Evolutionary conservation across 2,888 invertebrate genomes (phyloP), one percentile per base, ranked within the genome.

Genomic region (Hydrotaea cyrtoneurina): DNA sequence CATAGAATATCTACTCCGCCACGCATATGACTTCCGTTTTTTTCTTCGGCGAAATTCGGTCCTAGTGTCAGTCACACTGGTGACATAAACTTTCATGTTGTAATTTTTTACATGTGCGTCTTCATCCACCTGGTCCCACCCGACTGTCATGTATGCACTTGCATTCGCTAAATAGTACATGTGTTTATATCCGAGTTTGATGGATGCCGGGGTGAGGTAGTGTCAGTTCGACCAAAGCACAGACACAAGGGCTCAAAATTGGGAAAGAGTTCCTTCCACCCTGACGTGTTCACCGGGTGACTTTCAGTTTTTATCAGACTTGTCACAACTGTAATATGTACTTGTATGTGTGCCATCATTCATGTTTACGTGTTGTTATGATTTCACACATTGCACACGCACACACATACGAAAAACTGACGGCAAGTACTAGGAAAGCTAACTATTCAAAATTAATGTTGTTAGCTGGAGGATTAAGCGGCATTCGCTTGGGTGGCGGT

Each of bases 11-110:
- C 15, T 31, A 57, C 36, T 10, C 78, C 59, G n/a, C 55, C 73
- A 78, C 36, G 73, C 66, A 79, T 74, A 55, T 73, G 79, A 79
- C 57, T 26, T 74, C 74, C 66, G 43, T 79, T 62, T 62, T 62
- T 62, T 62, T 36, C 21, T 59, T 50, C 53, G 26, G 17, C 15
- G 39, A 39, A 11, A 13, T 13, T 39, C 11, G 3, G 39, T 13
- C 10, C 1, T 13, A 39, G 21, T 74, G 73, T 74, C 79, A 66
- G 66, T 73, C 62, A 64, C 53, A 36, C 39, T 73, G 64, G 66
- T 74, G 73, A 79, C 73, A 66, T 55, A 66, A 73, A 66, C 39
- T 74, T 74, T 43, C 73, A 79, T 26, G 36, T 31, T 73, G 73
- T 79, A 39, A 66, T 79, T 79, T 53, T 50, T 31, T 26, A 15